Conservation (phyloP, 1,140 invertebrate genomes). For the Brevipalpus yothersi region DNA sequence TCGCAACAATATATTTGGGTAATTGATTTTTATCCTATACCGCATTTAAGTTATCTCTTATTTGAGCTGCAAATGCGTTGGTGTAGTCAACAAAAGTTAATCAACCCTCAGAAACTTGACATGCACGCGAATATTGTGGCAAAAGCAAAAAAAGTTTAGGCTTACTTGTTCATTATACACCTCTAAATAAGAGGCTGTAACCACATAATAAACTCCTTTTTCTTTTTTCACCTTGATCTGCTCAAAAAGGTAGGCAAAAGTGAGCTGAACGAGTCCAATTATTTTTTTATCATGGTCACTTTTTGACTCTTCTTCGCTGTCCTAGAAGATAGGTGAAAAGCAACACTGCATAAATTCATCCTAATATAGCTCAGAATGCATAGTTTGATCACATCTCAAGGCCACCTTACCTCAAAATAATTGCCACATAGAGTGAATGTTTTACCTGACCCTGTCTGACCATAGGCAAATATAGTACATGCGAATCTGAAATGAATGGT, state of each 20-base stretch:
- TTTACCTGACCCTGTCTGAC: conserved; percentile 88
- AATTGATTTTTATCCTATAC: no score
- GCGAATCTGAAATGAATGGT: conserved; percentile 34
- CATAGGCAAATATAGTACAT: conserved; percentile 81
- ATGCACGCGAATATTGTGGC: no score
- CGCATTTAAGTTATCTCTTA: no score
- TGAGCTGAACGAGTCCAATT: conserved; percentile 13
- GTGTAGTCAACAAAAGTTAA: no score
- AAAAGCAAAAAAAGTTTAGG: conserved; percentile 6
- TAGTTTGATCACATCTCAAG: not conserved
- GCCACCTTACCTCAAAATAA: conserved; percentile 14
- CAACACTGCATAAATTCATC: not conserved
- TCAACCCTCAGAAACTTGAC: no score
- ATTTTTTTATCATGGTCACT: not conserved
- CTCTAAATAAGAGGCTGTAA: conserved; percentile 80
- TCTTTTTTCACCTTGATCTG: conserved; percentile 33
- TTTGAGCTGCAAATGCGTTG: no score
- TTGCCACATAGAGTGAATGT: conserved; percentile 72
- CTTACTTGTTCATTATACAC: conserved; percentile 84
- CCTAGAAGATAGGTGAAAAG: not conserved
- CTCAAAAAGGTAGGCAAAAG: conserved; percentile 70
- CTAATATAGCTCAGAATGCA: not conserved
- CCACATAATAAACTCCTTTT: conserved; percentile 38
- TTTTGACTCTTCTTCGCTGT: not conserved
- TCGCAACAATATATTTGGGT: no score